phyloP scores from a whole-genome alignment of 2,797 vertebrate genomes.

The Pyrrhura leucotis region DNA sequence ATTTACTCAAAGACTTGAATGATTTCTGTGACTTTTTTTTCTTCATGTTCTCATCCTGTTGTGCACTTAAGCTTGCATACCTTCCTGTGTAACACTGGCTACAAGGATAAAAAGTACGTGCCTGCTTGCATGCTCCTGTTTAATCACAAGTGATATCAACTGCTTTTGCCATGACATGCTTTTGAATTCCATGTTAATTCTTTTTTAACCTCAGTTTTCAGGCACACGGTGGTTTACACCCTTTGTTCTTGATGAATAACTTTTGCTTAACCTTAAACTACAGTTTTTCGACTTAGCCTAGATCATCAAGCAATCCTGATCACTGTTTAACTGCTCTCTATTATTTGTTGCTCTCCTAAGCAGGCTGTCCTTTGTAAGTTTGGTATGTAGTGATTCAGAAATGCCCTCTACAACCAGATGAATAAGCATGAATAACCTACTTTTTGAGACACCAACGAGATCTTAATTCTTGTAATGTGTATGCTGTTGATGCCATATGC shows the following conservation, averaged over 20 bases:
- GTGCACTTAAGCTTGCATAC: not conserved
- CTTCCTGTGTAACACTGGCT: not conserved
- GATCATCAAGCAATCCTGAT: not conserved
- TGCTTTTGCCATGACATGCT: not conserved
- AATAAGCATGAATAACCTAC: not conserved
- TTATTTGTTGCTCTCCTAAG: not conserved
- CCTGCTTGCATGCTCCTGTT: not conserved
- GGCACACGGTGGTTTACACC: not conserved
- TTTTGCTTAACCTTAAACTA: not conserved
- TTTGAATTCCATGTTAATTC: not conserved
- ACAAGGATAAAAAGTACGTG: not conserved
- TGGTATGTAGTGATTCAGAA: not conserved
- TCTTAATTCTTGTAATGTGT: rapidly evolving
- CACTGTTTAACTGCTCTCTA: not conserved
- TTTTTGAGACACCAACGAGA: not conserved
- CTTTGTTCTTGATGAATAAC: not conserved
- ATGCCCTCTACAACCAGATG: not conserved
- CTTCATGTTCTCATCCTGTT: not conserved
- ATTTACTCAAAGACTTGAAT: not conserved
- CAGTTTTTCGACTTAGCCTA: not conserved
- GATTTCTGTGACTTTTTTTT: not conserved
- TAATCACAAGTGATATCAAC: not conserved
- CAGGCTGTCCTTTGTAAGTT: not conserved
- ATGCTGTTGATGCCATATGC: rapidly evolving
- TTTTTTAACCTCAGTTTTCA: not conserved